Conservation (phyloP, 2,888 invertebrate genomes). For the Galerucella calmariensis region DNA sequence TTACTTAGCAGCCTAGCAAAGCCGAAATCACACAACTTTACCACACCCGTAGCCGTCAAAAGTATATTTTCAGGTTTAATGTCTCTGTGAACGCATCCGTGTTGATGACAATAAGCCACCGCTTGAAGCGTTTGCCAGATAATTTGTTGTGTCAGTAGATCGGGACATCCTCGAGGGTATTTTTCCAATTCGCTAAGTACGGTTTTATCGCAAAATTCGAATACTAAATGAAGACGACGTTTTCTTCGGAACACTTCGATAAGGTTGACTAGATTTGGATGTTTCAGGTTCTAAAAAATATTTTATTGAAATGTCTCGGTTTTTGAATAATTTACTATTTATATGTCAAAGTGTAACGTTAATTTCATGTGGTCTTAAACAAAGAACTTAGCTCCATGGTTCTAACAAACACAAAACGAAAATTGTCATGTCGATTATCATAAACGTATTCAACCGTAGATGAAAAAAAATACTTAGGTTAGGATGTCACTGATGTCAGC, state of each 20-base stretch:
- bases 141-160: constrained; percentile 89
- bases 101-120: constrained; percentile 95
- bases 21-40: constrained; percentile 98
- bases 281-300: constrained; percentile 88
- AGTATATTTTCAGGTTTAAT: constrained; percentile 99
- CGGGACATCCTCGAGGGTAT: constrained; percentile 91
- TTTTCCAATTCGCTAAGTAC: constrained; percentile 93
- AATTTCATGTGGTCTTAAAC: no score
- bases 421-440: no score
- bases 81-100: constrained; percentile 96
- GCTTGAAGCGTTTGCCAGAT: constrained; percentile 96
- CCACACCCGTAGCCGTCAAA: constrained; percentile 90
- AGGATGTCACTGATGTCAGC: no score
- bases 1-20: constrained; percentile 95
- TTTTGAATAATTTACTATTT: no score
- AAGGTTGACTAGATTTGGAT: constrained; percentile 96
- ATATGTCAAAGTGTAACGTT: no score
- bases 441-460: no score
- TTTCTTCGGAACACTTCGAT: constrained; percentile 97
- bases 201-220: constrained; percentile 98
- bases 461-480: no score
- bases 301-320: background rate
- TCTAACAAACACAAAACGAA: no score
- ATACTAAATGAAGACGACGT: constrained; percentile 95
- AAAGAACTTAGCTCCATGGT: no score